These are phyloP conservation scores for Hypercompe scribonia DNA, from an alignment of 2,888 invertebrate species.

Conservation along the genomic window DNA sequence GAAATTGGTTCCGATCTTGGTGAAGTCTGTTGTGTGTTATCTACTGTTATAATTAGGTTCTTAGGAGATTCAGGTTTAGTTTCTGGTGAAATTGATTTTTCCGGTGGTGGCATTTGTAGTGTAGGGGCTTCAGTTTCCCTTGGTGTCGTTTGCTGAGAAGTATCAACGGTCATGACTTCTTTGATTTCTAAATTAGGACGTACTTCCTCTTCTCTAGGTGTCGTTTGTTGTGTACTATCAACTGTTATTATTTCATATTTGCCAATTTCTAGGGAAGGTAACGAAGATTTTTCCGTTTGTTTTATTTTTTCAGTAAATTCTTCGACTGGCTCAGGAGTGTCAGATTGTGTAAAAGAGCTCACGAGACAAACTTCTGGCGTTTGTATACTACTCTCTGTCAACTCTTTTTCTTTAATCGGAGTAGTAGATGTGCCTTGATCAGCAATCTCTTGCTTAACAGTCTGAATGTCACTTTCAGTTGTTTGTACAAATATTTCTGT, in stretches of 20 bases:
- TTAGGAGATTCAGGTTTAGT: conserved; percentile 33
- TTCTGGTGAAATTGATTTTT: conserved; percentile 20
- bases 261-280: conserved; percentile 36
- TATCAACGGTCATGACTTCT: conserved; percentile 54
- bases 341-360: conserved; percentile 78
- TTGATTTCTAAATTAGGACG: conserved; percentile 49
- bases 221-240: conserved; percentile 66
- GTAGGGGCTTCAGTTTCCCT: conserved; percentile 40
- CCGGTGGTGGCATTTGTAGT: conserved; percentile 16
- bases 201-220: conserved; percentile 56
- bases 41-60: conserved; percentile 51
- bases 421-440: conserved; percentile 78
- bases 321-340: conserved; percentile 54
- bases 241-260: conserved; percentile 54
- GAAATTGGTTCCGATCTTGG: conserved; percentile 71
- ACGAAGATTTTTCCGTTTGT: conserved; percentile 34
- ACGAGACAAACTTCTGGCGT: conserved; percentile 74
- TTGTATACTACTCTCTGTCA: conserved; percentile 73
- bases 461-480: conserved; percentile 77
- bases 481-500: conserved; percentile 75
- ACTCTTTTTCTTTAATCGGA: conserved; percentile 67
- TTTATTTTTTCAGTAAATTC: conserved; percentile 33
- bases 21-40: conserved; percentile 85
- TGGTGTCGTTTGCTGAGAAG: conserved; percentile 69
- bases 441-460: conserved; percentile 63